Conservation (phyloP, 1,140 invertebrate genomes). For the Thrips palmi region DNA sequence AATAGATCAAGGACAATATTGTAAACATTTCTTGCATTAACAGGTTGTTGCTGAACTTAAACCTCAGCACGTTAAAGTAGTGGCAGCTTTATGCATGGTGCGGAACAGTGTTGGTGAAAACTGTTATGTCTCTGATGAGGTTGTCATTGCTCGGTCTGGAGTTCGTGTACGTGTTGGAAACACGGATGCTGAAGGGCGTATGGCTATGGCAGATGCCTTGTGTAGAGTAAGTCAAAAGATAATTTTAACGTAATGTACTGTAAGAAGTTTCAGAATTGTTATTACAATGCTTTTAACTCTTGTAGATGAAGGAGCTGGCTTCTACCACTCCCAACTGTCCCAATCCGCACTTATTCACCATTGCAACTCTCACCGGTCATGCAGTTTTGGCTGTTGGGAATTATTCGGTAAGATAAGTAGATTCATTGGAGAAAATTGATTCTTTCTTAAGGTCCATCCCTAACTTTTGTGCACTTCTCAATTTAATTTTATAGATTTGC, state of each 20-base stretch:
- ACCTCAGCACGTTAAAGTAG: constrained; percentile 69
- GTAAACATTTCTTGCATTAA: constrained; percentile 9
- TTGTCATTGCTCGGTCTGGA: constrained; percentile 71
- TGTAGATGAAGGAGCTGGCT: constrained; percentile 48
- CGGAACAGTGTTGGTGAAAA: constrained; percentile 85
- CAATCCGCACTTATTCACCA: constrained; percentile 78
- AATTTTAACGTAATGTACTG: constrained; percentile 5
- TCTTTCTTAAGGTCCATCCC: too few species aligned
- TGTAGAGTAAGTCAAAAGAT: constrained; percentile 35
- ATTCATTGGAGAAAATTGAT: too few species aligned
- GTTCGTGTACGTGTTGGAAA: constrained; percentile 73
- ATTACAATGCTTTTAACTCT: constrained; percentile 14
- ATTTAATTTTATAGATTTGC: constrained; percentile 31
- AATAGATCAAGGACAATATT: not conserved
- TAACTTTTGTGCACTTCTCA: constrained; percentile 11
- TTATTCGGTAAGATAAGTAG: constrained; percentile 65
- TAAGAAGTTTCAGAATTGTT: too few species aligned
- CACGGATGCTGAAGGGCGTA: constrained; percentile 88
- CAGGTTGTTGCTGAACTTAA: constrained; percentile 42
- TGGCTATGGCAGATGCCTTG: constrained; percentile 88
- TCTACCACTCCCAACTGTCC: constrained; percentile 36
- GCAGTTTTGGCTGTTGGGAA: constrained; percentile 58
- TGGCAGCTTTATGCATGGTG: constrained; percentile 70
- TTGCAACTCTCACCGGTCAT: constrained; percentile 89
- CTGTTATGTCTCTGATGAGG: constrained; percentile 79